Evolutionary conservation across 1,140 invertebrate genomes (phyloP).

Genomic region (Diabrotica virgifera): DNA sequence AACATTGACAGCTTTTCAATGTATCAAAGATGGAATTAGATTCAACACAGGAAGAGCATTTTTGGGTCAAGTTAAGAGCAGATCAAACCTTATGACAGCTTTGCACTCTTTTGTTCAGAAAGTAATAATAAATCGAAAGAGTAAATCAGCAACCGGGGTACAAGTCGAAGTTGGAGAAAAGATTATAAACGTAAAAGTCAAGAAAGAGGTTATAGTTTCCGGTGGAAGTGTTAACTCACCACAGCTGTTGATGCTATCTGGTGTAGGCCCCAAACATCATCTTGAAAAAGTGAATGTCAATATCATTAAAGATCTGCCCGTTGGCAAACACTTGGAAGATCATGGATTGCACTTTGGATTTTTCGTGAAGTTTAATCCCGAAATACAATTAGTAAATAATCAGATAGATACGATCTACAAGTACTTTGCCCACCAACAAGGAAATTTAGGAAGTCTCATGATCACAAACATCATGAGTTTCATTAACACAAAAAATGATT

Average conservation of each 20-base stretch:
- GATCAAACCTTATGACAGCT: conserved; percentile 56
- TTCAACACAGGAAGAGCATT: conserved; percentile 77
- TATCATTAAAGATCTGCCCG: conserved; percentile 57
- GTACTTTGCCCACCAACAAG: conserved; percentile 6
- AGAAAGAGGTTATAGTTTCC: conserved; percentile 63
- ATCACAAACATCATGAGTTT: conserved; percentile 31
- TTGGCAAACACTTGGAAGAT: conserved; percentile 55
- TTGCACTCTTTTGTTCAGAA: conserved; percentile 51
- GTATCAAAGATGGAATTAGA: conserved; percentile 57
- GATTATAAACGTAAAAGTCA: conserved; percentile 49
- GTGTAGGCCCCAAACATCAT: conserved; percentile 64
- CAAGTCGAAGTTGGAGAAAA: conserved; percentile 38
- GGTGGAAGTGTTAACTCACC: conserved; percentile 62
- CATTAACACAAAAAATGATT: conserved; percentile 28
- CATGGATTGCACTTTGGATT: conserved; percentile 44
- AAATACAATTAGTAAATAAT: conserved; percentile 17
- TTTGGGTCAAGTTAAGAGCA: conserved; percentile 55
- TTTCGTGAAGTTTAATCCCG: conserved; percentile 19
- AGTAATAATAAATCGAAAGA: conserved; percentile 43
- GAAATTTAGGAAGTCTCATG: conserved; percentile 27
- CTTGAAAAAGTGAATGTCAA: conserved; percentile 59
- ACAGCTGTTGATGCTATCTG: conserved; percentile 72
- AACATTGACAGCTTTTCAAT: conserved; percentile 51
- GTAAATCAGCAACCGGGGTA: conserved; percentile 30
- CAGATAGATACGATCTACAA: conserved; percentile 71